Base-by-base conservation (phyloP, 2,113 vertebrate species). In the Elgaria multicarinata region DNA sequence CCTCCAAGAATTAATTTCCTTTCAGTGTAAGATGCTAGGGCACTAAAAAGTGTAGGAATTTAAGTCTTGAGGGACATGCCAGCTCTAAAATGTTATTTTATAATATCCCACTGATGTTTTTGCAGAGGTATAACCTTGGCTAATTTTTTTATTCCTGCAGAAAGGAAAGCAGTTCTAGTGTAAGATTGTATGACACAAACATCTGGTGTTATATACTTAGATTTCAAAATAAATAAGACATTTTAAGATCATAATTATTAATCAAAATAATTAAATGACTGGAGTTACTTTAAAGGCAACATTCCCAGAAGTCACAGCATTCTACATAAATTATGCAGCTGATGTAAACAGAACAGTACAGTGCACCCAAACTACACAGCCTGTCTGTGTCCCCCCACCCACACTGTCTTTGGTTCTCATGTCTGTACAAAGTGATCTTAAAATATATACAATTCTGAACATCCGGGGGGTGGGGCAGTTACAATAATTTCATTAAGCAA, bases 1-100 rank as follows among this genome's bases (percentile, higher is more conserved):
- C 92, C 90, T 94, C 91, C 90, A 94, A 94, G 93, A 96, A 94
- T 93, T 95, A 76, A 96, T 95, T 95, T 95, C 94, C 94, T 92
- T 95, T 96, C 91, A 88, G 88, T 93, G 91, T 91, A 93, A 95
- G 87, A 93, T 89, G 90, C 88, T 93, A 92, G 94, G 88, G 88
- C 64, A 92, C 7, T 33, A 91, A 58, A 16, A 58, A 76, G 42
- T 9, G 0, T 9, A 87, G 69, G 79, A 91, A 87, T 94, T 94
- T 71, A 90, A 90, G 87, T 88, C 93, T 91, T 89, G 79, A 92
- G 85, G 88, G 87, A 93, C 85, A 58, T 76, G 93, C 79, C 74
- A 85, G 87, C 86, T 93, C 74, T 83, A 83, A 75, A 93, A 62
- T 90, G 91, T 96, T 95, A 90, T 55, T 93, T 93, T 92, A 92